Evolutionary conservation across 2,888 invertebrate genomes (phyloP).

Genomic region (Epicampocera succincta): DNA sequence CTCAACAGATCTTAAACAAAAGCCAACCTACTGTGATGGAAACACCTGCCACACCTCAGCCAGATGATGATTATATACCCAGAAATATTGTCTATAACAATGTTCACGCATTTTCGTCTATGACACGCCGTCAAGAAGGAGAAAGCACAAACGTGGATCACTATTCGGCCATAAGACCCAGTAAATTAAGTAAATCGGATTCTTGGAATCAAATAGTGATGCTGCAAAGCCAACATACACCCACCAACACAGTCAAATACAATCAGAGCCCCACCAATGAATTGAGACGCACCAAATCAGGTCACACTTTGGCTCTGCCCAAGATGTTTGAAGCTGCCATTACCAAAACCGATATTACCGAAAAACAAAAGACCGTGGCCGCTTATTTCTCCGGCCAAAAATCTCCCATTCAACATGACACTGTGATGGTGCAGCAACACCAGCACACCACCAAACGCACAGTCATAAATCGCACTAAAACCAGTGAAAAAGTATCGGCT

Average conservation of each 20-base stretch:
- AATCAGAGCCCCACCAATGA: constrained; percentile 72
- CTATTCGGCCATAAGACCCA: constrained; percentile 71
- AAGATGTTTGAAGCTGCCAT: constrained; percentile 92
- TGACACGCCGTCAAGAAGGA: constrained; percentile 76
- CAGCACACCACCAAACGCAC: constrained; percentile 74
- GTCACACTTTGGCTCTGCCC: constrained; percentile 87
- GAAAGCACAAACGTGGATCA: constrained; percentile 31
- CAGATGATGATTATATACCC: constrained; percentile 78
- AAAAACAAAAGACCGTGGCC: constrained; percentile 88
- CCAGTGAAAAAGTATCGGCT: constrained; percentile 83
- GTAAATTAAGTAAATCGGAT: constrained; percentile 86
- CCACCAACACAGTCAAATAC: constrained; percentile 74
- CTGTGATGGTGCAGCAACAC: constrained; percentile 68
- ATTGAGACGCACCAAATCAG: constrained; percentile 86
- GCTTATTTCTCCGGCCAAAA: constrained; percentile 86
- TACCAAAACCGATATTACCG: constrained; percentile 85
- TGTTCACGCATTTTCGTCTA: constrained; percentile 78
- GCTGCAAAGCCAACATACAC: constrained; percentile 76
- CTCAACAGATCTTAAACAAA: constrained; percentile 34
- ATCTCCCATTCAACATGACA: constrained; percentile 78
- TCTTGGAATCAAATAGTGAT: constrained; percentile 89
- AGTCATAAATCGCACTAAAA: constrained; percentile 82
- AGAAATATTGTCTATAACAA: constrained; percentile 80
- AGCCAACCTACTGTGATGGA: constrained; percentile 77
- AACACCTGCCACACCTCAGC: constrained; percentile 78